A percentile compares a stretch with the other conserved stretches of the same genome.
phyloP scores from a whole-genome alignment of 2,113 vertebrate genomes.

The Oryzias woworae region DNA sequence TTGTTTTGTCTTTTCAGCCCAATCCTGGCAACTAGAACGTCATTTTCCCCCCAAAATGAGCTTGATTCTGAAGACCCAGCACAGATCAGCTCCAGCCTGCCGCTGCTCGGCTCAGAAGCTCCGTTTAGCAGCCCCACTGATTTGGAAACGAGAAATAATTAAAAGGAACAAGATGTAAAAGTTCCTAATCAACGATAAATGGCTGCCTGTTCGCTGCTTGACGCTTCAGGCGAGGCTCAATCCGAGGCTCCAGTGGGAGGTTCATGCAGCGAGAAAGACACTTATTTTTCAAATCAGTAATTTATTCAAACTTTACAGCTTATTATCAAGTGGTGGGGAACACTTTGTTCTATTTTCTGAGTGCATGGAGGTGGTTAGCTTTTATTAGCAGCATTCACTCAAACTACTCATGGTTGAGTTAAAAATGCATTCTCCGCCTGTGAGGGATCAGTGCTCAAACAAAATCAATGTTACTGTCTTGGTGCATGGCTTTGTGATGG shows the following conservation, averaged over 20 bases:
- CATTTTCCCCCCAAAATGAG: slow-evolving; percentile 17
- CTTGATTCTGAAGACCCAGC: slow-evolving; percentile 31
- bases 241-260: slow-evolving; percentile 56
- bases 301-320: slow-evolving; percentile 41
- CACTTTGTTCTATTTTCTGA: slow-evolving; percentile 13
- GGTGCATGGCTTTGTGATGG: slow-evolving; percentile 4
- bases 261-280: slow-evolving; percentile 44
- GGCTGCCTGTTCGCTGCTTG: slow-evolving; percentile 42
- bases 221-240: slow-evolving; percentile 38
- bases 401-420: background rate
- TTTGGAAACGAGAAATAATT: slow-evolving; percentile 52
- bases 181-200: slow-evolving; percentile 66
- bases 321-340: slow-evolving; percentile 5
- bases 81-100: slow-evolving; percentile 12
- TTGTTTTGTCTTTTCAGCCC: background rate
- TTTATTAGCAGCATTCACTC: background rate
- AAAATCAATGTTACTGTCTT: background rate
- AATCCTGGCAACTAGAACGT: background rate
- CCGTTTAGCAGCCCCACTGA: slow-evolving; percentile 42
- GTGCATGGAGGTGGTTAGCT: background rate
- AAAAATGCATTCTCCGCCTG: background rate
- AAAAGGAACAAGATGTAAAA: slow-evolving; percentile 59
- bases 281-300: slow-evolving; percentile 41
- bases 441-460: background rate
- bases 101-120: slow-evolving; percentile 29